These are phyloP conservation scores for Trissolcus japonicus DNA, from an alignment of 2,888 invertebrate species.

Conservation along the genomic window DNA sequence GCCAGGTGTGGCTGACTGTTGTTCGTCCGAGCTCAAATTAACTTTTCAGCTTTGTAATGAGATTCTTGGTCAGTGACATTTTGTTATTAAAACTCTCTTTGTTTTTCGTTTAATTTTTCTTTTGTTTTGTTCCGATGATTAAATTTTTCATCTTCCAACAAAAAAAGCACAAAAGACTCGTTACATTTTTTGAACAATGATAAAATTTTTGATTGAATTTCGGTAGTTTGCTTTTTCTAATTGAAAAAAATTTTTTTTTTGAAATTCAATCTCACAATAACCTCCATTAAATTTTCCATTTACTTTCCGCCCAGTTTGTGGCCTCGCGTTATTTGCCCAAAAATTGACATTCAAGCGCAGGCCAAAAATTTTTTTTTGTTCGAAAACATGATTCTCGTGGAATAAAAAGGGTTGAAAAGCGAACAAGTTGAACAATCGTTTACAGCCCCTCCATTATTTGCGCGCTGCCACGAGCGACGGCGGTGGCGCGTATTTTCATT, in stretches of 20 bases:
- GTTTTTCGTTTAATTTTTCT: neutral
- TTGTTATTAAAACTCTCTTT: neutral
- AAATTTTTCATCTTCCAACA: neutral
- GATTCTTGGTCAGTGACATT: neutral
- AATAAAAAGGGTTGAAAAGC: conserved; percentile 4
- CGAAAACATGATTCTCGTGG: neutral
- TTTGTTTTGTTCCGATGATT: neutral
- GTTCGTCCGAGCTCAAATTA: conserved; percentile 32
- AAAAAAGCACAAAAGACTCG: neutral
- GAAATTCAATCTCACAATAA: too few species aligned
- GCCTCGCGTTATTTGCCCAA: too few species aligned
- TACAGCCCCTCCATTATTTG: conserved; percentile 30
- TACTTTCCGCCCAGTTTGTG: too few species aligned
- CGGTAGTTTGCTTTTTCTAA: too few species aligned
- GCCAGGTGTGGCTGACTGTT: conserved; percentile 46
- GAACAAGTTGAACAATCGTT: conserved; percentile 34
- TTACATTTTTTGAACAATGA: neutral
- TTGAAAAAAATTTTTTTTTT: too few species aligned
- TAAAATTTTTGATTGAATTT: neutral
- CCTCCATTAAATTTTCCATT: neutral
- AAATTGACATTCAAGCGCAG: too few species aligned
- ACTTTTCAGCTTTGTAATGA: conserved; percentile 23
- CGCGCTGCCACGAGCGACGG: conserved; percentile 10
- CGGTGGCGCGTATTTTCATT: conserved; percentile 65
- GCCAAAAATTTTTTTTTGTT: neutral